These are phyloP conservation scores for Anguilla japonica DNA, from an alignment of 2,113 vertebrate species.

Conservation along the genomic window DNA sequence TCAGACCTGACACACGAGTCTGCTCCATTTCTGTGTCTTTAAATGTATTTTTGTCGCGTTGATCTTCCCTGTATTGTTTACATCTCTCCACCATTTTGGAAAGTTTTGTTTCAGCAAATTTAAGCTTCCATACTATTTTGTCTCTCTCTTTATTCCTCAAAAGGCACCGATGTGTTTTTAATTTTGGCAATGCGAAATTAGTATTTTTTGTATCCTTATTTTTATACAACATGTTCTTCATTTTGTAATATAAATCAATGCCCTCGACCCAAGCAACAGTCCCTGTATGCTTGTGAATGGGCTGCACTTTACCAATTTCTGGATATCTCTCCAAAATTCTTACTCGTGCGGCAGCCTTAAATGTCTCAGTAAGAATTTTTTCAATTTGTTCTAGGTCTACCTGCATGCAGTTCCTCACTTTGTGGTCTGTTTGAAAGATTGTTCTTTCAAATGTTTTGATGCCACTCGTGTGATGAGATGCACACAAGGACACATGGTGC, in stretches of 20 bases:
- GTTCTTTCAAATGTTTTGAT: neutral
- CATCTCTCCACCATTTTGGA: too few relatives aligned
- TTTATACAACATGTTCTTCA: neutral
- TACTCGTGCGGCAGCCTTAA: neutral
- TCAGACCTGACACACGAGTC: too few relatives aligned
- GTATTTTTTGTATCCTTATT: neutral
- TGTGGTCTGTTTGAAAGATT: neutral
- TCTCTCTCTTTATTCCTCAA: neutral
- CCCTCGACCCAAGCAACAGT: neutral
- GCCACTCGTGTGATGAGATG: neutral
- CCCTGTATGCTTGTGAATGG: neutral
- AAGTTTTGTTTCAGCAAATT: too few relatives aligned
- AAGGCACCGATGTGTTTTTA: neutral
- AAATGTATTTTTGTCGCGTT: too few relatives aligned
- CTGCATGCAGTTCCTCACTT: neutral
- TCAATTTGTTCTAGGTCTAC: neutral
- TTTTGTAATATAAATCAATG: neutral
- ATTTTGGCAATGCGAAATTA: neutral
- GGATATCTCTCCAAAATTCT: neutral
- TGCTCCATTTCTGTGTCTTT: too few relatives aligned
- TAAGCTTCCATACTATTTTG: neutral
- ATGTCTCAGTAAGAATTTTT: neutral
- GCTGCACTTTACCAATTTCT: neutral
- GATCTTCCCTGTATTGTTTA: too few relatives aligned
- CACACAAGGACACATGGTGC: neutral